Evolutionary conservation across 2,113 vertebrate genomes (phyloP).

Genomic region (Rhizomys pruinosus): DNA sequence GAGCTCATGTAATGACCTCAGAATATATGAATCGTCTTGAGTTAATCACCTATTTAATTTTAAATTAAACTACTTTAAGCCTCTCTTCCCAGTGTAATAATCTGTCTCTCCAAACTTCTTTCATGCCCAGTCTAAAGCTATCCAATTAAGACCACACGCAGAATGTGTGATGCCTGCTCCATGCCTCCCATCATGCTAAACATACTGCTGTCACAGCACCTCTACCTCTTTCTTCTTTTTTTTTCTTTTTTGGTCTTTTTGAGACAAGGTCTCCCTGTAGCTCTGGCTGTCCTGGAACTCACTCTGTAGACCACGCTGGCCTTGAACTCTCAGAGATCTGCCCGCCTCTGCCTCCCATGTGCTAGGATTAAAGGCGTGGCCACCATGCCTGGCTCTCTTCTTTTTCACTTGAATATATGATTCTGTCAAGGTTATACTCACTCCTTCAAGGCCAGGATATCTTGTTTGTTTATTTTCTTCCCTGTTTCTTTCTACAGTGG

Average conservation of each 20-base stretch:
- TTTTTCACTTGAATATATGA: neutral
- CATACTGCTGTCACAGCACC: neutral
- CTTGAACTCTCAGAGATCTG: too few relatives aligned
- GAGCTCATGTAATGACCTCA: neutral
- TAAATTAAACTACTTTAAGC: neutral
- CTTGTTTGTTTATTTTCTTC: neutral
- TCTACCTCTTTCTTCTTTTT: too few relatives aligned
- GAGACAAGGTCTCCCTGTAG: too few relatives aligned
- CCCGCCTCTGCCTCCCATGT: too few relatives aligned
- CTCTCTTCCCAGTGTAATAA: neutral
- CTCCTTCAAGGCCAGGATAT: neutral
- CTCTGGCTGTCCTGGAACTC: too few relatives aligned
- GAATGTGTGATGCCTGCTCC: neutral
- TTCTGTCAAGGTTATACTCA: neutral
- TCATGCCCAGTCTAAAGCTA: neutral
- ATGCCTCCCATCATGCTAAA: neutral
- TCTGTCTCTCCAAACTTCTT: too few relatives aligned
- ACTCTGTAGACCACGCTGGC: too few relatives aligned
- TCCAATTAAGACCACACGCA: neutral
- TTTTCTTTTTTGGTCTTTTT: too few relatives aligned
- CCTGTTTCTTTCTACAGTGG: neutral
- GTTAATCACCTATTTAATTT: neutral
- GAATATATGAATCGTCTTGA: constrained; percentile 14
- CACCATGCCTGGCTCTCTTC: too few relatives aligned
- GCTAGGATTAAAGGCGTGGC: too few relatives aligned